Conservation (phyloP, 2,113 vertebrate genomes). For the Geothlypis trichas region DNA sequence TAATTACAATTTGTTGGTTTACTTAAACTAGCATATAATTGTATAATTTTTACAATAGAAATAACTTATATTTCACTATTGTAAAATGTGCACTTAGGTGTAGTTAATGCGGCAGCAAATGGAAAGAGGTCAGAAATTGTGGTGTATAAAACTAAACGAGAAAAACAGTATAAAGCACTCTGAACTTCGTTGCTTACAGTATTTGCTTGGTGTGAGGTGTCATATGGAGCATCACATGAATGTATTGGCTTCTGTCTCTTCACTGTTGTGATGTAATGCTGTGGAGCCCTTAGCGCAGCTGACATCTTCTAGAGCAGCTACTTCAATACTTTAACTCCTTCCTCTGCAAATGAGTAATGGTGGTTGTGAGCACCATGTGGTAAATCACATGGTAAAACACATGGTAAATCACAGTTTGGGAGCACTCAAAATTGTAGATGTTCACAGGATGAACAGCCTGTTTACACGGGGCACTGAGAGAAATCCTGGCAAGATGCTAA, state of each 20-base stretch:
- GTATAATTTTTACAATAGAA: not conserved
- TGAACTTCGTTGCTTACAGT: not conserved
- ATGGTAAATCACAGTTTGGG: not conserved
- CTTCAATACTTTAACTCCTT: not conserved
- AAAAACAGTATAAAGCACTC: not conserved
- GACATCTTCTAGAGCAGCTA: not conserved
- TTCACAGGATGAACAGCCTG: not conserved
- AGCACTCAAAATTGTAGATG: rapidly evolving
- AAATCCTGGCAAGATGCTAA: not conserved
- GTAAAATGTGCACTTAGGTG: not conserved
- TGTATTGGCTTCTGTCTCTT: not conserved
- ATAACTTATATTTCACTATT: not conserved
- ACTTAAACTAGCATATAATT: not conserved
- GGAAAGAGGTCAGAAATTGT: not conserved
- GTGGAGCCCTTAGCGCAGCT: not conserved
- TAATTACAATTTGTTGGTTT: not conserved
- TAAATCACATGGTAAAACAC: not conserved
- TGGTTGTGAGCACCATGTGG: not conserved
- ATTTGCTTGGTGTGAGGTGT: not conserved
- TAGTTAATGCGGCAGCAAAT: not conserved
- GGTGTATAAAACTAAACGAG: not conserved
- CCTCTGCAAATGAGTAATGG: not conserved
- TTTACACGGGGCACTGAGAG: not conserved
- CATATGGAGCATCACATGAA: not conserved
- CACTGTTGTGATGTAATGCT: not conserved